phyloP scores from a whole-genome alignment of 2,113 vertebrate species.

The Carassius gibelio region DNA sequence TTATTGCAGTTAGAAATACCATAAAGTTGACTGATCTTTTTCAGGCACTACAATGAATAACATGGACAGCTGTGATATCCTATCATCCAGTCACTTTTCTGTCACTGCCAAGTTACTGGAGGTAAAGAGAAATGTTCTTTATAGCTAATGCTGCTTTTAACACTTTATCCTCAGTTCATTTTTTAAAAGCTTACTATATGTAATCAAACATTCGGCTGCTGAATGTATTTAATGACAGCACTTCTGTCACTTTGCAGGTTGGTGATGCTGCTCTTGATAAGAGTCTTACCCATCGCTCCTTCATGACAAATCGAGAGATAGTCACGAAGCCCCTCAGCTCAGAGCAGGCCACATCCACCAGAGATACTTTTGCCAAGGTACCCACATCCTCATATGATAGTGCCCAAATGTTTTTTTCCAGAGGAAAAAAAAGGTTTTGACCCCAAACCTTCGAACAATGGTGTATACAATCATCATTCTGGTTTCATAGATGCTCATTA shows the following conservation, averaged over 20 bases:
- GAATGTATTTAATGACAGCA: not conserved
- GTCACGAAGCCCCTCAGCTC: slow-evolving; percentile 84
- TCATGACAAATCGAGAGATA: slow-evolving; percentile 82
- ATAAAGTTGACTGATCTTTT: slow-evolving; percentile 17
- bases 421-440: too few species aligned
- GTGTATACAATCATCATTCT: not conserved
- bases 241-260: slow-evolving; percentile 75
- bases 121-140: slow-evolving; percentile 70
- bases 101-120: slow-evolving; percentile 78
- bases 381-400: not conserved
- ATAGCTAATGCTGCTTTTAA: not conserved
- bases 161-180: not conserved
- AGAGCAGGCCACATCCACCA: slow-evolving; percentile 82
- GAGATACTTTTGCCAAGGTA: slow-evolving; percentile 94
- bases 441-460: too few species aligned
- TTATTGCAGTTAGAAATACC: not conserved
- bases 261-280: slow-evolving; percentile 70
- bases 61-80: slow-evolving; percentile 85
- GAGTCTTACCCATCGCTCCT: slow-evolving; percentile 85
- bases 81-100: slow-evolving; percentile 78
- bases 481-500: not conserved
- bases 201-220: too few species aligned
- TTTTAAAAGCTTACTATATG: too few species aligned
- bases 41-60: slow-evolving; percentile 81
- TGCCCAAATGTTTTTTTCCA: not conserved